These are phyloP conservation scores for Alethe diademata DNA, from an alignment of 2,113 vertebrate genomes.

Conservation along the genomic window DNA sequence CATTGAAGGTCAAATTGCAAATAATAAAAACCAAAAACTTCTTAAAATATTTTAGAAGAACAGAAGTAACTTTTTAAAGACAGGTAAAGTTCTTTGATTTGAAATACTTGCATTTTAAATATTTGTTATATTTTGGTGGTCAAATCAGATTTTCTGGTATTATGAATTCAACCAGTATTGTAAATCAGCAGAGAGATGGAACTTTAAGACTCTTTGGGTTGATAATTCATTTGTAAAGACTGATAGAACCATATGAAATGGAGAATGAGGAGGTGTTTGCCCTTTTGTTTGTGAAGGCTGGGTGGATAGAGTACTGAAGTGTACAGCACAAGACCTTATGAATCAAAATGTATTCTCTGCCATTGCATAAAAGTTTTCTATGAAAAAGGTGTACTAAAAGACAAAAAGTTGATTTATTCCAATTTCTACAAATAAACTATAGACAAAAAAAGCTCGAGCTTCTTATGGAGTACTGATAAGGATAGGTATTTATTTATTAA, in stretches of 20 bases:
- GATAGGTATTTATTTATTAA: neutral
- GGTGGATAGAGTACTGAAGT: neutral
- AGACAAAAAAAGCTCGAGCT: rapidly evolving
- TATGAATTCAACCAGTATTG: neutral
- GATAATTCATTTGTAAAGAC: neutral
- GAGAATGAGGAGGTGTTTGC: neutral
- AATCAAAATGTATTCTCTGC: neutral
- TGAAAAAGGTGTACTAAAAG: neutral
- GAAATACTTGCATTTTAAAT: neutral
- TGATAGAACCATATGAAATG: neutral
- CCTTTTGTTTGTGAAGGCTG: neutral
- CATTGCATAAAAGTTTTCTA: neutral
- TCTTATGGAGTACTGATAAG: neutral
- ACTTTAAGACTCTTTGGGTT: neutral
- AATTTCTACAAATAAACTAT: neutral
- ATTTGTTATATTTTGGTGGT: neutral
- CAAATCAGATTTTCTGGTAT: neutral
- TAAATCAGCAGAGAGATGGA: neutral
- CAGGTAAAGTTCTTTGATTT: neutral
- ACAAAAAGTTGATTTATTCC: neutral
- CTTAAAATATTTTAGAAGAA: neutral
- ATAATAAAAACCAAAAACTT: neutral
- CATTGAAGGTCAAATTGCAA: conserved; percentile 58
- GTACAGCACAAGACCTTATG: neutral
- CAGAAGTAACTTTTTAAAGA: neutral